phyloP scores from a whole-genome alignment of 2,888 invertebrate genomes.

The Acleris literana region DNA sequence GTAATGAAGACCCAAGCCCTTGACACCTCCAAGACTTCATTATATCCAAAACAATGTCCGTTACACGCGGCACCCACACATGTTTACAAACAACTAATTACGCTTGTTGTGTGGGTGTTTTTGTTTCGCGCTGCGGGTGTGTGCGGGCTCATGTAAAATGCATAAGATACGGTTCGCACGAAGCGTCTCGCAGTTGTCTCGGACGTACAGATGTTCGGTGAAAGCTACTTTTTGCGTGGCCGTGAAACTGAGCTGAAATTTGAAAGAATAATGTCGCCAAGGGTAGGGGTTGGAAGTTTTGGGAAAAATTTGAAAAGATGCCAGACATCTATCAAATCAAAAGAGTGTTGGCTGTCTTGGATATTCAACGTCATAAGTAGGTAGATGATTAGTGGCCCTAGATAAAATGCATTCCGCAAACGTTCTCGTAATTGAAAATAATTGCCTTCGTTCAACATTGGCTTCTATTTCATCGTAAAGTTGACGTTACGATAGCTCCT shows the following conservation, averaged over 20 bases:
- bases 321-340: too few relatives aligned
- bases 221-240: conserved; percentile 63
- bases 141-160: conserved; percentile 85
- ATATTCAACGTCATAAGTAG: too few relatives aligned
- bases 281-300: conserved; percentile 15
- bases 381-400: too few relatives aligned
- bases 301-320: conserved; percentile 11
- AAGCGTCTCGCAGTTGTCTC: conserved; percentile 68
- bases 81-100: conserved; percentile 80
- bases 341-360: too few relatives aligned
- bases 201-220: conserved; percentile 73
- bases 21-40: conserved; percentile 73
- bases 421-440: too few relatives aligned
- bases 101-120: conserved; percentile 59
- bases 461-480: too few relatives aligned
- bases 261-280: conserved; percentile 27
- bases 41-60: conserved; percentile 61
- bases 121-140: conserved; percentile 49
- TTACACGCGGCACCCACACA: conserved; percentile 52
- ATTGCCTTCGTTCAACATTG: too few relatives aligned
- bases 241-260: conserved; percentile 47
- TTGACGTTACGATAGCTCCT: too few relatives aligned
- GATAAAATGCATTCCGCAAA: too few relatives aligned
- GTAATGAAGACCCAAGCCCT: conserved; percentile 60
- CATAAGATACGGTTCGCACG: conserved; percentile 81